Percentiles rank a stretch among this genome's conserved stretches.
Conservation (phyloP, 2,113 vertebrate genomes). For the Podocnemis expansa region DNA sequence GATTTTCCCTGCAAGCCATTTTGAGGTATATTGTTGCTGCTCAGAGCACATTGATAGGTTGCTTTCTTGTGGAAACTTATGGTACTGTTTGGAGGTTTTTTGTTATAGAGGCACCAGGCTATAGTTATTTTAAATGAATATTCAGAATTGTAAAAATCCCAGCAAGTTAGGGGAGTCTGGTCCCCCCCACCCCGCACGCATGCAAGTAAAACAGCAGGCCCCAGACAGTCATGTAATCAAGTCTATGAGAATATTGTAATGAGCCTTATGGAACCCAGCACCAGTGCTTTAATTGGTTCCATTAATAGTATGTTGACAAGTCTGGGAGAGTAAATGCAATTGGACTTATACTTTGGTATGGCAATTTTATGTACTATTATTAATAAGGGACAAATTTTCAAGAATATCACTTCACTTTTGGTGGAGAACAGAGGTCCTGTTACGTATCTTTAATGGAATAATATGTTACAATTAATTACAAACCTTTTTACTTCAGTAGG, state of each 20-base stretch:
- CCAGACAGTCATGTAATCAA: background rate
- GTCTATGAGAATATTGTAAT: background rate
- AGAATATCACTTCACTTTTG: background rate
- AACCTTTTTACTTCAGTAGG: background rate
- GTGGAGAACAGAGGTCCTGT: background rate
- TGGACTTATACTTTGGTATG: background rate
- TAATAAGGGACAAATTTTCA: background rate
- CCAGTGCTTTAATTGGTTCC: background rate
- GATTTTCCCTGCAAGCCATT: background rate
- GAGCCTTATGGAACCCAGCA: accelerated
- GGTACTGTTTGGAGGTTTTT: accelerated
- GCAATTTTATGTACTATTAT: background rate
- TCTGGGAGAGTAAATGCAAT: background rate
- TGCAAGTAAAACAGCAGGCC: background rate
- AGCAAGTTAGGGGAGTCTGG: background rate
- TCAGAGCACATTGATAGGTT: background rate
- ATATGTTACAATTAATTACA: background rate
- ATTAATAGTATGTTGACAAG: background rate
- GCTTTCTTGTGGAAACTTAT: background rate
- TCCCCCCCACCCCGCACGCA: too few relatives aligned
- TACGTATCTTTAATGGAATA: conserved; percentile 26
- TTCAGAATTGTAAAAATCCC: background rate
- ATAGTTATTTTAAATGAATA: background rate
- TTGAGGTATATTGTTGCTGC: background rate
- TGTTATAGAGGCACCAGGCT: background rate